Evolutionary conservation across 1,140 invertebrate genomes (phyloP), one percentile per base, ranked within the genome.

Genomic region (Drosophila pachea): DNA sequence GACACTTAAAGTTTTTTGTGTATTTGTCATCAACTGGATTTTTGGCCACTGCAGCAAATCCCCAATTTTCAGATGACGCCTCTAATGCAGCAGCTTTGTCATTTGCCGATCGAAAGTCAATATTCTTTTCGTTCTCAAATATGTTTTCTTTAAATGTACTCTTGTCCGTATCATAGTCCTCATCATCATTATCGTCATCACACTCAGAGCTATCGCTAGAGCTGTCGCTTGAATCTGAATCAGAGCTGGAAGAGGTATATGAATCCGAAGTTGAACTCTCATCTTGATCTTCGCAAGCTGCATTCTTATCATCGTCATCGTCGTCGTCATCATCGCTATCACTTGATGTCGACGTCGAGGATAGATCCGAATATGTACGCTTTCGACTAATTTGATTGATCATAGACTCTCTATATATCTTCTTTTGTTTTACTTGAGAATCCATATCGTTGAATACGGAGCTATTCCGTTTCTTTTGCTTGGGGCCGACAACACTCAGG

Each of bases 21-120:
- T 68, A 74, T 47, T 86, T 87, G 3, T 81, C 89, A 60, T 89
- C 88, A 14, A 89, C 77, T n/a, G 90, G 89, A 82, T 92, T 91
- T 70, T 91, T 91, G 35, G 91, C 91, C 59, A 92, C 91, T 14
- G 94, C 95, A 1, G 95, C 94, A 89, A 95, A 95, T 0, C 94
- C 95, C 95, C 95, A 95, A 9, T 92, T 92, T 63, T 91, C 91
- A 33, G 94, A 92, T 53, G 67, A 56, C 8, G 12, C 64, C n/a
- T 86, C 81, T 0, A 61, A 58, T 7, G 73, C 67, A 32, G 63
- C 68, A 4, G 70, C 66, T 5, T 59, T 69, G 0, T 69, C 73
- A 40, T 52, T 67, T 29, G 52, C 32, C 9, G 49, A 50, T 22
- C 74, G 62, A 5, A 68, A 54, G 12, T 68, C 61, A 54, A 68